Evolutionary conservation across 2,113 vertebrate species (phyloP), one percentile per base, ranked within the genome.

Genomic region (Vidua macroura): DNA sequence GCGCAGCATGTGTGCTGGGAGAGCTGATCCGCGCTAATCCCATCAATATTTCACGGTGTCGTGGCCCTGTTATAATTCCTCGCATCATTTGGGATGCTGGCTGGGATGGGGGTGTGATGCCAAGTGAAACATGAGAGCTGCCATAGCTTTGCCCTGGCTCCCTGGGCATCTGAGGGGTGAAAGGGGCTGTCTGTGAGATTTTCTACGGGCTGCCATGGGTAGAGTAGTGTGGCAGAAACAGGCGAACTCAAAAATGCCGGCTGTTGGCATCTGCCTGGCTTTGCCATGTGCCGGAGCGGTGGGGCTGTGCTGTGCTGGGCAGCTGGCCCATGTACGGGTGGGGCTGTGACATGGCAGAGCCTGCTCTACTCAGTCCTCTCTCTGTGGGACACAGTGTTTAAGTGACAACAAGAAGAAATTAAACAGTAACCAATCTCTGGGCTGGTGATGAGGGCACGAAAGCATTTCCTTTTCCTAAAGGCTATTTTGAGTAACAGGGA

Each of bases 11-110:
- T 30, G 78, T 1, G 27, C 87, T 24, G 68, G 63, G 82, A 96
- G 90, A 96, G 85, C 78, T 96, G 94, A 96, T 92, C 95, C 16
- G 8, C 1, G 2, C 88, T 94, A 96, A 96, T 94, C 93, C 94
- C 93, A 92, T 92, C 86, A 94, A 95, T 91, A 94, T 94, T 95
- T 93, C 84, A 95, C 58, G 37, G 78, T 2, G 27, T 49, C 25
- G 13, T 93, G 92, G 78, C 64, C 70, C 78, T 82, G 93, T 93
- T 95, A 84, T 52, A 82, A 83, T 79, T 90, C 67, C 87, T 72
- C 13, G 0, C 41, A 19, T 93, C 82, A 68, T 68, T 84, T 83
- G 84, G 90, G 90, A 78, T 82, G 96, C 87, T 0, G 7, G 48
- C 86, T 67, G 70, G 69, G 75, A 63, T 1, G 3, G 66, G 52